These are phyloP conservation scores for Chesias legatella DNA, from an alignment of 2,888 invertebrate species.

Conservation along the genomic window DNA sequence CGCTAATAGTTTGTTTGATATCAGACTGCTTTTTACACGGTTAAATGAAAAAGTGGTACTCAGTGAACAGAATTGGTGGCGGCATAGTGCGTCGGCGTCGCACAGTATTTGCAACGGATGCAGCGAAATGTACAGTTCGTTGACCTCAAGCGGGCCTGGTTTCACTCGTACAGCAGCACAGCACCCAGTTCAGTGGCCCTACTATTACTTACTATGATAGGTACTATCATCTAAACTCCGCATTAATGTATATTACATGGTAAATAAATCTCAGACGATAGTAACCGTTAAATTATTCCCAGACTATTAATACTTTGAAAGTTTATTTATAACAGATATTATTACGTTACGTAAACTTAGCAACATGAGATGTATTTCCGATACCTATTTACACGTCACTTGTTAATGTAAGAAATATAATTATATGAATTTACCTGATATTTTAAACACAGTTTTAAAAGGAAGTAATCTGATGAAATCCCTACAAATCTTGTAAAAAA, in stretches of 20 bases:
- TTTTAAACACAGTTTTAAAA: too few species aligned
- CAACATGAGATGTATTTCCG: too few species aligned
- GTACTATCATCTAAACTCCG: constrained; percentile 39
- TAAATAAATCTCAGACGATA: neutral
- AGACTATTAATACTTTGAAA: neutral
- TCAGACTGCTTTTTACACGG: constrained; percentile 58
- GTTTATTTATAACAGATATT: neutral
- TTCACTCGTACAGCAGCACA: constrained; percentile 66
- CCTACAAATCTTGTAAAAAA: too few species aligned
- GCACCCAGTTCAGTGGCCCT: constrained; percentile 73
- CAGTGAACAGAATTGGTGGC: constrained; percentile 68
- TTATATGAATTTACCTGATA: too few species aligned
- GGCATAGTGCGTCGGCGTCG: constrained; percentile 56
- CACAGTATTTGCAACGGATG: constrained; percentile 79
- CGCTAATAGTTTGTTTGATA: constrained; percentile 55
- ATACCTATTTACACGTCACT: too few species aligned
- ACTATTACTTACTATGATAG: constrained; percentile 55
- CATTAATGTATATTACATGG: too few species aligned
- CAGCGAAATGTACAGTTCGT: constrained; percentile 78
- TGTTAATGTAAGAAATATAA: too few species aligned
- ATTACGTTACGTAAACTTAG: too few species aligned
- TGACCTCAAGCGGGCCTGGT: constrained; percentile 73
- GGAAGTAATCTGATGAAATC: too few species aligned
- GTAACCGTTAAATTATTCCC: too few species aligned
- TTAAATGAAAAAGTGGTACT: constrained; percentile 62